Percentiles rank a stretch among this genome's conserved stretches.
These are phyloP conservation scores for Trissolcus basalis DNA, from an alignment of 1,140 invertebrate species.

Conservation along the genomic window DNA sequence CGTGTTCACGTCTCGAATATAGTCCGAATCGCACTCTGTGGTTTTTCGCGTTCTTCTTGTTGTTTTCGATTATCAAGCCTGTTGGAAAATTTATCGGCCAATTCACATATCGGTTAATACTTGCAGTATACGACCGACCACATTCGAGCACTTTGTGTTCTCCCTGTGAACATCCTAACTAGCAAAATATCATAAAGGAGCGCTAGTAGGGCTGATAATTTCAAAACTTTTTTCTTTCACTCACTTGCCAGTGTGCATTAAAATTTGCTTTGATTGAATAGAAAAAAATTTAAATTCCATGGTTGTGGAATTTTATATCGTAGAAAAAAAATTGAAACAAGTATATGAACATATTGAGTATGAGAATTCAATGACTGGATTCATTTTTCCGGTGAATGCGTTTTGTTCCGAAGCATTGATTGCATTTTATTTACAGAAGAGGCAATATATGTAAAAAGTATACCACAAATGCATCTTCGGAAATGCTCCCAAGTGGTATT, in stretches of 20 bases:
- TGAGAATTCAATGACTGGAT: too few relatives aligned
- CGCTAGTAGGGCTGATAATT: too few relatives aligned
- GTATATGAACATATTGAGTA: too few relatives aligned
- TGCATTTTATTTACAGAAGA: conserved; percentile 15
- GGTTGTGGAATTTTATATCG: too few relatives aligned
- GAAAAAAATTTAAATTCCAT: too few relatives aligned
- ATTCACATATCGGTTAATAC: conserved; percentile 53
- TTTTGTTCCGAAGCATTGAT: conserved; percentile 16
- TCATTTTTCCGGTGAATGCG: conserved; percentile 1
- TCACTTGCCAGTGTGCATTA: too few relatives aligned
- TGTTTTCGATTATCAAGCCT: conserved; percentile 48
- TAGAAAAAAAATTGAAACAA: too few relatives aligned
- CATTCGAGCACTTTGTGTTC: conserved; percentile 19
- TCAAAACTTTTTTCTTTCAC: too few relatives aligned
- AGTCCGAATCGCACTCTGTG: conserved; percentile 18
- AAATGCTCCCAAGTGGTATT: conserved; percentile 43
- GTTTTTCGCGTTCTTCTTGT: conserved; percentile 45
- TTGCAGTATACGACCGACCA: conserved; percentile 24
- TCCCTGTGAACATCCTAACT: background rate
- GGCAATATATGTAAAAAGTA: background rate
- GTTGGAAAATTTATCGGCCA: conserved; percentile 48
- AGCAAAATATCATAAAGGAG: conserved; percentile 1
- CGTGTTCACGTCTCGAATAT: conserved; percentile 27
- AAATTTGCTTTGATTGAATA: too few relatives aligned
- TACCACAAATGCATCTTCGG: conserved; percentile 19